Conservation (phyloP, 2,888 invertebrate species). For the Chrysolina oricalcia region DNA sequence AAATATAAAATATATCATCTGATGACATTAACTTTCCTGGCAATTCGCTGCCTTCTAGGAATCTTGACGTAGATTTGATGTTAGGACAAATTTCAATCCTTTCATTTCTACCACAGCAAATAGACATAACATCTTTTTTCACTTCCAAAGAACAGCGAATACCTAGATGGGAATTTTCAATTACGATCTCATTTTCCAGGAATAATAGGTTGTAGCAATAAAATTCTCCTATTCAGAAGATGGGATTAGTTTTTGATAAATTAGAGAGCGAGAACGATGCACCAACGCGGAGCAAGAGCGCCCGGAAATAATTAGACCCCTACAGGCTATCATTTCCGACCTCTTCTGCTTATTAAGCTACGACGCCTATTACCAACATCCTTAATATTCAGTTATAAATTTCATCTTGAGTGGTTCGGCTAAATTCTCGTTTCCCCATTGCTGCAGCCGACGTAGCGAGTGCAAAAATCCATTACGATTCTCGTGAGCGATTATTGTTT, state of each 20-base stretch:
- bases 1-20: too few species aligned
- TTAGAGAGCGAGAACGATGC: conserved; percentile 49
- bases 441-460: neutral
- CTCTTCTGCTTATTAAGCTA: conserved; percentile 66
- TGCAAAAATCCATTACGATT: conserved; percentile 13
- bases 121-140: neutral
- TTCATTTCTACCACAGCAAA: neutral
- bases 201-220: conserved; percentile 32
- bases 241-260: conserved; percentile 53
- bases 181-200: conserved; percentile 1
- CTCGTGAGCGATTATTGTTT: conserved; percentile 10
- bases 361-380: conserved; percentile 60
- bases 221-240: conserved; percentile 46
- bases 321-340: conserved; percentile 68
- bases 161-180: neutral
- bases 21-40: too few species aligned
- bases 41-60: too few species aligned
- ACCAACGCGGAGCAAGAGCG: conserved; percentile 57
- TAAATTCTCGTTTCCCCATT: conserved; percentile 17
- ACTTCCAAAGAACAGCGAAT: neutral
- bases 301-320: conserved; percentile 68
- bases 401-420: conserved; percentile 42
- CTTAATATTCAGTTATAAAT: conserved; percentile 58
- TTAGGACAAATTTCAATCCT: neutral
- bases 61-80: too few species aligned